Percentiles rank a stretch among this genome's conserved stretches.
Evolutionary conservation across 1,140 invertebrate genomes (phyloP).

Genomic region (Saccostrea cuccullata): DNA sequence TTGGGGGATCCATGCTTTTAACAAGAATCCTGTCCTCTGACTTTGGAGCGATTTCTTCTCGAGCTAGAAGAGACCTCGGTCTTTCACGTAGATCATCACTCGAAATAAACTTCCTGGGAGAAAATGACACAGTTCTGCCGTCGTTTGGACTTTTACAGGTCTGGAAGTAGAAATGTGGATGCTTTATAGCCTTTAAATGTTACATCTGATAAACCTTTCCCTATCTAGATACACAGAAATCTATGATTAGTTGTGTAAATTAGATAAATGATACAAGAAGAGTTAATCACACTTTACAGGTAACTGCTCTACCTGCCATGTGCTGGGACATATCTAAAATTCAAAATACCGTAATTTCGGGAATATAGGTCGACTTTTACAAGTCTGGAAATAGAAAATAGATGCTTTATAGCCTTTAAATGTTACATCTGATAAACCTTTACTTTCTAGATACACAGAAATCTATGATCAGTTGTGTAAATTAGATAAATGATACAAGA

Average conservation of each 20-base stretch:
- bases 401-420: background rate
- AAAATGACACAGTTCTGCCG: conserved; percentile 17
- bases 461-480: background rate
- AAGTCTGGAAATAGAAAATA: conserved; percentile 16
- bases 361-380: too few relatives aligned
- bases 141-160: background rate
- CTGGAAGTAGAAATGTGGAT: conserved; percentile 14
- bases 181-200: background rate
- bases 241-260: background rate
- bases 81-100: conserved; percentile 19
- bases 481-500: background rate
- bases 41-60: conserved; percentile 48
- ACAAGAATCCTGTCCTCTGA: conserved; percentile 40
- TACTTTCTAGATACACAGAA: background rate
- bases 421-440: background rate
- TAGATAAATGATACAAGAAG: background rate
- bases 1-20: conserved; percentile 39
- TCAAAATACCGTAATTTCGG: too few relatives aligned
- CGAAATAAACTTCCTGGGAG: background rate
- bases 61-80: conserved; percentile 44
- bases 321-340: too few relatives aligned
- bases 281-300: too few relatives aligned
- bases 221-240: background rate
- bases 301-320: too few relatives aligned
- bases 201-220: background rate